Base-by-base conservation (phyloP, 1,140 invertebrate genomes). In the Melitaea cinxia region DNA sequence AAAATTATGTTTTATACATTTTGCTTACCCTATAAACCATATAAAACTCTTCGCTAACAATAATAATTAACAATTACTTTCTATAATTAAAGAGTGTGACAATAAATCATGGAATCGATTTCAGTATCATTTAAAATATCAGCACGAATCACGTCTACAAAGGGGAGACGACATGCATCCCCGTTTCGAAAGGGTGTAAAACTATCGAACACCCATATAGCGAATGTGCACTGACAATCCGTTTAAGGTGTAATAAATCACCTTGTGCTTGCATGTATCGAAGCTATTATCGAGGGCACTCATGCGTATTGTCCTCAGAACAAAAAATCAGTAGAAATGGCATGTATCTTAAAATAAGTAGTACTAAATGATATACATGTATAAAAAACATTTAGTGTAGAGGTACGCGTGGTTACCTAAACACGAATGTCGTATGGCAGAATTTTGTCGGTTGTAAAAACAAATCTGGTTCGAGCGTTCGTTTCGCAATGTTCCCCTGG, bases 201-300 rank as follows among this genome's bases (percentile, higher is more conserved):
- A 54, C 59, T 62, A 54, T 62, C 35, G 59, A 28, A 53, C 56
- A 58, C 33, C 59, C 35, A 62, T 62, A 54, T 33, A 42, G 50
- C 50, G 42, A 58, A 49, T 81, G 70, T 75, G 68, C 54, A 72
- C 52, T 45, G 58, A 63, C 73, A 78, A 86, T 82, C 79, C 77
- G 68, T 84, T 83, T 82, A 80, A 78, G 75, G 77, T 78, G 76
- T 77, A 79, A 87, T 87, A 85, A 83, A 87, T 87, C 80, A 85
- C 77, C 71, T 68, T 33, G 61, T 49, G 65, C 65, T 68, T 66
- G 66, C 54, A 63, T 75, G 72, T 81, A 80, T 81, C 74, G 71
- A 71, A 63, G 64, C 78, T 77, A 86, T 82, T 87, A 84, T 76
- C 73, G 71, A 55, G 39, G 39, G 60, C 26, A 80, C 75, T 70